These are phyloP conservation scores for Tuta absoluta DNA, from an alignment of 2,888 invertebrate species.

Conservation along the genomic window DNA sequence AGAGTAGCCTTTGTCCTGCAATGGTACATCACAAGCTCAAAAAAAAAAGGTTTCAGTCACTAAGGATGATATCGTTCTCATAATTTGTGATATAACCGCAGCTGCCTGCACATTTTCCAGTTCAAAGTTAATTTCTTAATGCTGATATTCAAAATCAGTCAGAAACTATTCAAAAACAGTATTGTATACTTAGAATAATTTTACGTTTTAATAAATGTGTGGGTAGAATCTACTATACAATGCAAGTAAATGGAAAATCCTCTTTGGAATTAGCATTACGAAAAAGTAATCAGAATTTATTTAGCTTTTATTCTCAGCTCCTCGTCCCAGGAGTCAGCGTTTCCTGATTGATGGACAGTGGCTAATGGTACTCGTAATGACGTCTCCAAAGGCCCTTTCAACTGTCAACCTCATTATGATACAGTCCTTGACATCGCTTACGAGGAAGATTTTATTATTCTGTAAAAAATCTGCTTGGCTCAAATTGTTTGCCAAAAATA, in stretches of 20 bases:
- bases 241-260: not conserved
- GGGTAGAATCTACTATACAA: too few relatives aligned
- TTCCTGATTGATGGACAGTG: conserved; percentile 18
- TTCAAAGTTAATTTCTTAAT: too few relatives aligned
- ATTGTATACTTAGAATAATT: too few relatives aligned
- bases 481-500: not conserved
- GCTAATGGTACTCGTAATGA: conserved; percentile 16
- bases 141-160: too few relatives aligned
- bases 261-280: not conserved
- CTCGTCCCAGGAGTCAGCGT: conserved; percentile 18
- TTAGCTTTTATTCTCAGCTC: not conserved
- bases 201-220: too few relatives aligned
- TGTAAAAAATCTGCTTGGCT: not conserved
- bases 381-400: conserved; percentile 29
- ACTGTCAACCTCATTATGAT: conserved; percentile 36
- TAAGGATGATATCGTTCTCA: too few relatives aligned
- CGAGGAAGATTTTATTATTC: conserved; percentile 15
- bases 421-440: conserved; percentile 34
- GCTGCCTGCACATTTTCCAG: too few relatives aligned
- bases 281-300: conserved; percentile 4
- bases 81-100: too few relatives aligned
- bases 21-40: too few relatives aligned
- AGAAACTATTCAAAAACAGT: too few relatives aligned
- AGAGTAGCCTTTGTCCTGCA: too few relatives aligned
- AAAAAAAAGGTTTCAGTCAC: too few relatives aligned